These are phyloP conservation scores for Drosophila kepulauana DNA, from an alignment of 1,140 invertebrate genomes.

Conservation along the genomic window DNA sequence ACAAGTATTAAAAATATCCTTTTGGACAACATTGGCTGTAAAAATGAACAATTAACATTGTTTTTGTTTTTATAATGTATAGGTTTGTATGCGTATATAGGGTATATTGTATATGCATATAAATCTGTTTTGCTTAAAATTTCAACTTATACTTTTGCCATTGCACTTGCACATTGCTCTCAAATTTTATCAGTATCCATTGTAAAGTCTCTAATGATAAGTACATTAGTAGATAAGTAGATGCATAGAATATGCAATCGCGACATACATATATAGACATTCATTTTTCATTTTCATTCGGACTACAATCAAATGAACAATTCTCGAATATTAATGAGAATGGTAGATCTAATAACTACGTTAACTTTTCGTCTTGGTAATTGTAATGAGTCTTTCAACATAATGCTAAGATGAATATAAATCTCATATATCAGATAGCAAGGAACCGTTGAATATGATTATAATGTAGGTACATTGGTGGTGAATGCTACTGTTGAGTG, in stretches of 20 bases:
- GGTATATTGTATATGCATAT: slow-evolving; percentile 39
- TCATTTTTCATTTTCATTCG: neutral
- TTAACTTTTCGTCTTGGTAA: slow-evolving; percentile 55
- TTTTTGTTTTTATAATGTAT: slow-evolving; percentile 9
- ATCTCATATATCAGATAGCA: slow-evolving; percentile 29
- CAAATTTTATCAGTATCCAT: slow-evolving; percentile 20
- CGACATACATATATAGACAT: slow-evolving; percentile 28
- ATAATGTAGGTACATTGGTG: slow-evolving; percentile 25
- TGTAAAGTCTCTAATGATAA: slow-evolving; percentile 28
- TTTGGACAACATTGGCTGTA: slow-evolving; percentile 49
- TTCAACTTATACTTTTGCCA: slow-evolving; percentile 28
- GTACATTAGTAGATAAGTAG: slow-evolving; percentile 5
- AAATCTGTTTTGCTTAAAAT: slow-evolving; percentile 2
- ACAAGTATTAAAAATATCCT: slow-evolving; percentile 46
- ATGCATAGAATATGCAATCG: slow-evolving; percentile 11
- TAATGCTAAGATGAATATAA: slow-evolving; percentile 34
- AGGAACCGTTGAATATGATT: slow-evolving; percentile 46
- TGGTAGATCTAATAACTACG: slow-evolving; percentile 42
- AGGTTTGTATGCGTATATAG: slow-evolving; percentile 61
- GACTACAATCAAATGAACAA: slow-evolving; percentile 6
- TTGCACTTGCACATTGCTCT: slow-evolving; percentile 47
- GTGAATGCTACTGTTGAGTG: slow-evolving; percentile 23
- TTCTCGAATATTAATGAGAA: slow-evolving; percentile 10
- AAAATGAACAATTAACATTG: slow-evolving; percentile 44
- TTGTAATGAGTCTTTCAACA: slow-evolving; percentile 52